These are phyloP conservation scores for Lutraria lutraria DNA, from an alignment of 2,888 invertebrate genomes.

Conservation along the genomic window DNA sequence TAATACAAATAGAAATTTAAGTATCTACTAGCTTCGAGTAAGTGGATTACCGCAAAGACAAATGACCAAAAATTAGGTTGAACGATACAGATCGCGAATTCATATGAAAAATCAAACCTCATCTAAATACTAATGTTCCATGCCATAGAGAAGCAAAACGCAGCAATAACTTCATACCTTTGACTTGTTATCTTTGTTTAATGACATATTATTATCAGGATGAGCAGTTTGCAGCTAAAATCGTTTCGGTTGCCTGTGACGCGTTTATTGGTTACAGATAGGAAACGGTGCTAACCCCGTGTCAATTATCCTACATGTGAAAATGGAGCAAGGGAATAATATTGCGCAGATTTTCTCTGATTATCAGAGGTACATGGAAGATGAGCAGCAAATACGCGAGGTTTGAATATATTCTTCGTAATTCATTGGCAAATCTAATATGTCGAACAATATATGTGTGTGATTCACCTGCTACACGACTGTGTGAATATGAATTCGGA, in stretches of 20 bases:
- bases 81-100: background rate
- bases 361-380: constrained; percentile 92
- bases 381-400: constrained; percentile 93
- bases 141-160: too few species aligned
- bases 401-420: constrained; percentile 87
- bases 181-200: background rate
- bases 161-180: background rate
- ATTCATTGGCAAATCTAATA: background rate
- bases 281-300: background rate
- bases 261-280: constrained; percentile 33
- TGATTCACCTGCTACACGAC: background rate
- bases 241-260: constrained; percentile 32
- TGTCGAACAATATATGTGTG: background rate
- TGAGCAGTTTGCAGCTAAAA: background rate
- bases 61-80: background rate
- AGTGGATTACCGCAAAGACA: background rate
- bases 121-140: background rate
- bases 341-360: constrained; percentile 89
- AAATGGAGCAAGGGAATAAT: constrained; percentile 44
- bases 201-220: background rate
- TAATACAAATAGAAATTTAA: background rate
- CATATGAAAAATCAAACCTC: background rate
- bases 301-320: background rate
- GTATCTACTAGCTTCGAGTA: background rate
- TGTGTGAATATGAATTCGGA: background rate